phyloP scores from a whole-genome alignment of 1,140 invertebrate species.

The Copidosoma floridanum region DNA sequence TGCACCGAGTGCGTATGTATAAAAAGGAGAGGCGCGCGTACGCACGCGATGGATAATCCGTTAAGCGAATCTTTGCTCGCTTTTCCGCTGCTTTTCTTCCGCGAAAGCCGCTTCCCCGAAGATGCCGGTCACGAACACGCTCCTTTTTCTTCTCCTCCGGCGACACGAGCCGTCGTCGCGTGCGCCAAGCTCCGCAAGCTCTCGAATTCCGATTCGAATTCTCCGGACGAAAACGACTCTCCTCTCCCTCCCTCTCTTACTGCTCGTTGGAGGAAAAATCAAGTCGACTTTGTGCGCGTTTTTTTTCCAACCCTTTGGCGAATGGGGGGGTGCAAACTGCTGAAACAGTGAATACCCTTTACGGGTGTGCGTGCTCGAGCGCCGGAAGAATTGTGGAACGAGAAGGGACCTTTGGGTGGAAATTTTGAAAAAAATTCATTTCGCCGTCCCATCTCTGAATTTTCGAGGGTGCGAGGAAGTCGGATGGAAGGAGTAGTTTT shows the following conservation, averaged over 20 bases:
- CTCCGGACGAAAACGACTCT: conserved; percentile 17
- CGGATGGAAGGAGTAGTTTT: too few species aligned
- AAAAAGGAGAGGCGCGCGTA: background rate
- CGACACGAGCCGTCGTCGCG: conserved; percentile 19
- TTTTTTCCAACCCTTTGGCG: too few species aligned
- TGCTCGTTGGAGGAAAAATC: background rate
- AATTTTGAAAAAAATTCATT: too few species aligned
- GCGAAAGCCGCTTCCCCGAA: conserved; percentile 33
- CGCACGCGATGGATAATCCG: conserved; percentile 24
- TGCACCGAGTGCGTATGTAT: background rate
- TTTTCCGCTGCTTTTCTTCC: conserved; percentile 11
- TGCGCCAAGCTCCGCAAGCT: conserved; percentile 12
- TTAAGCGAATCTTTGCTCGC: conserved; percentile 27
- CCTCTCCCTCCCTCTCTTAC: background rate
- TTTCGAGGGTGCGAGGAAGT: too few species aligned
- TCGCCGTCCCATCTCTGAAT: too few species aligned
- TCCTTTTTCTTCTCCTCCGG: conserved; percentile 10
- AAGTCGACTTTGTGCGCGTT: background rate
- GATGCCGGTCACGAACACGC: conserved; percentile 39
- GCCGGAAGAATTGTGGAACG: too few species aligned
- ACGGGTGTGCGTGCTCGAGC: too few species aligned
- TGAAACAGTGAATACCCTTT: too few species aligned
- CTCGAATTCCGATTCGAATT: conserved; percentile 28
- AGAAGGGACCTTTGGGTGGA: too few species aligned
- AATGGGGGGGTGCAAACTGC: too few species aligned